Evolutionary conservation across 2,888 invertebrate genomes (phyloP), one percentile per base, ranked within the genome.

Genomic region (Ormyrus rosae): DNA sequence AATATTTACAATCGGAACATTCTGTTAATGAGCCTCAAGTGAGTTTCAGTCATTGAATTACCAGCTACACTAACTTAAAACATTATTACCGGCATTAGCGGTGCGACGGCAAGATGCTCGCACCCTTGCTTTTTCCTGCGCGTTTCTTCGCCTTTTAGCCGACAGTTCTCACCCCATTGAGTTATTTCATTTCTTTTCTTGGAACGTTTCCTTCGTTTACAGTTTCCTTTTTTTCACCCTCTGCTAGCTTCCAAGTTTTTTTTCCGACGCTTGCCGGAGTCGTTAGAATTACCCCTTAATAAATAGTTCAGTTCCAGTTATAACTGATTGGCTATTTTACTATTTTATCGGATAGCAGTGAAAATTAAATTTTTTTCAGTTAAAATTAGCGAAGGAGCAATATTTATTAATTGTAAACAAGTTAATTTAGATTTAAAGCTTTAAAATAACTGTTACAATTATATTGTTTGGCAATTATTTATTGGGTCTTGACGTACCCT

Each of bases 1-100:
- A 69, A 78, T 69, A 53, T 50, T 64, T 74, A 64, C 77, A 81
- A 78, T 78, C 71, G 72, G 67, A 75, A 74, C 67, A 64, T 78
- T 78, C 75, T 50, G 71, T 81, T 71, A 65, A 56, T 63, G 78
- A 81, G 68, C 68, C 65, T 48, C 45, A n/a, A 50, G 8, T 10
- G 55, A 73, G 58, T 63, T 64, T 65, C 68, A 51, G 63, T 67
- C 78, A 81, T 78, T 81, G 72, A 82, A 79, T 79, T 76, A 78
- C 73, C 70, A 73, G 72, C 68, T 77, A 51, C 64, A 81, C 71
- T 50, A 79, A 82, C 72, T 82, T 69, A 70, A 69, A 68, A 69
- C 69, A 56, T 79, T 76, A 82, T 82, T 76, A 82, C 81, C 79
- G 79, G 76, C 60, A 79, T 78, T 81, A 79, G 79, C 50, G 78